Evolutionary conservation across 1,140 invertebrate species (phyloP).

Genomic region (Copidosoma floridanum): DNA sequence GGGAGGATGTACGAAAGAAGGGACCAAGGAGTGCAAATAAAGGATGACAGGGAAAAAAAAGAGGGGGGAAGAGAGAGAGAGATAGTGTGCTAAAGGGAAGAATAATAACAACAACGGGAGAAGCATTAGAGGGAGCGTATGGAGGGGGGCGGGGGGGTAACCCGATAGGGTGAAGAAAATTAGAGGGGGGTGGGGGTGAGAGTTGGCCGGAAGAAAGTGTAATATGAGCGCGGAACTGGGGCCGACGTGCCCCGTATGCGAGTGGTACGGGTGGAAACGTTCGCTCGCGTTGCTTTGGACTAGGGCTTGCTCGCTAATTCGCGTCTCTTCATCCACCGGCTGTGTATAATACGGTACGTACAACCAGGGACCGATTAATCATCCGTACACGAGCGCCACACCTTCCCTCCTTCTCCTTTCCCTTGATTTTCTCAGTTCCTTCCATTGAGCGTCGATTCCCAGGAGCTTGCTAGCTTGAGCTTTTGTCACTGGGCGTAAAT

Average conservation of each 20-base stretch:
- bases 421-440: slow-evolving; percentile 4
- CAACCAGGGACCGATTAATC: slow-evolving; percentile 15
- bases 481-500: too few relatives aligned
- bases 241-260: too few relatives aligned
- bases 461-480: background rate
- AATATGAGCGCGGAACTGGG: background rate
- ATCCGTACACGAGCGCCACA: slow-evolving; percentile 9
- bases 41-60: too few relatives aligned
- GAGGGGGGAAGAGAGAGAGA: background rate
- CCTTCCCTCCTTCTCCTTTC: background rate
- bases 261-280: too few relatives aligned
- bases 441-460: background rate
- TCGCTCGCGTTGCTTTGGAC: too few relatives aligned
- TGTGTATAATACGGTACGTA: background rate
- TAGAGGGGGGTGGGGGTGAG: background rate
- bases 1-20: too few relatives aligned
- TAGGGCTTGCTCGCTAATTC: slow-evolving; percentile 18
- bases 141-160: too few relatives aligned
- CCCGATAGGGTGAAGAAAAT: background rate
- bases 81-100: background rate
- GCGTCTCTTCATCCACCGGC: background rate
- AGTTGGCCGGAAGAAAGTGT: background rate
- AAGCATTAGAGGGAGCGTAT: background rate
- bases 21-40: too few relatives aligned
- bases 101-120: background rate